A percentile compares a stretch with the other conserved stretches of the same genome.
Evolutionary conservation across 2,797 vertebrate species (phyloP).

Genomic region (Enteromius treurensis): DNA sequence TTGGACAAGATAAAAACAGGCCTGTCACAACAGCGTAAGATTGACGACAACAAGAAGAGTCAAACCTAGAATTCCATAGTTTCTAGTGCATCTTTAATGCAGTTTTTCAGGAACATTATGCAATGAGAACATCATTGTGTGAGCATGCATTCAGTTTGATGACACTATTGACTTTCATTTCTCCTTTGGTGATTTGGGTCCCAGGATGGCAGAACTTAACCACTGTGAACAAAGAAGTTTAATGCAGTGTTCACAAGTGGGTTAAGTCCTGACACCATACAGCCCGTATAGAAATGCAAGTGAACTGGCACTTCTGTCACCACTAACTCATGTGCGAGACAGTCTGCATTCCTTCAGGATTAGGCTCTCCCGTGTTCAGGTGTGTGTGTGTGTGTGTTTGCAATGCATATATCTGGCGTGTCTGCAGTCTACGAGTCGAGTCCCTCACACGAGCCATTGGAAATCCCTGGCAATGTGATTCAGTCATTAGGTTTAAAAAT

Average conservation of each 20-base stretch:
- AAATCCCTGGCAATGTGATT: conserved; percentile 99
- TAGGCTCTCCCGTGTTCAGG: conserved; percentile 27
- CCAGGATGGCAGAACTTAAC: conserved; percentile 91
- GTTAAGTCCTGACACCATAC: conserved; percentile 89
- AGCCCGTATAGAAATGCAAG: conserved; percentile 49
- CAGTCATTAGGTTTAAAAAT: conserved; percentile 87
- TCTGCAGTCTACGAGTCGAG: conserved; percentile 48
- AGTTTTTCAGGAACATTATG: neutral
- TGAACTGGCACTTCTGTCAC: conserved; percentile 16
- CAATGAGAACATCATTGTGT: neutral
- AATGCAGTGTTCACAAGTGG: conserved; percentile 88
- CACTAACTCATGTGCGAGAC: neutral
- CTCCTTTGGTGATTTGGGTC: conserved; percentile 57
- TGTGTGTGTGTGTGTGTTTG: conserved; percentile 35
- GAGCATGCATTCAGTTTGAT: neutral
- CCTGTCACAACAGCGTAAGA: neutral
- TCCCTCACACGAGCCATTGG: conserved; percentile 86
- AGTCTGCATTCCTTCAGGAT: conserved; percentile 44
- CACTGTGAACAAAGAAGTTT: conserved; percentile 90
- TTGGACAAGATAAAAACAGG: neutral
- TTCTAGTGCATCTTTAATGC: neutral
- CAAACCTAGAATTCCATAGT: neutral
- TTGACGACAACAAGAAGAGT: neutral
- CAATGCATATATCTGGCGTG: conserved; percentile 15
- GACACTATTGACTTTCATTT: neutral